These are phyloP conservation scores for Sciurus vulgaris DNA, from an alignment of 2,797 vertebrate species.

Conservation along the genomic window DNA sequence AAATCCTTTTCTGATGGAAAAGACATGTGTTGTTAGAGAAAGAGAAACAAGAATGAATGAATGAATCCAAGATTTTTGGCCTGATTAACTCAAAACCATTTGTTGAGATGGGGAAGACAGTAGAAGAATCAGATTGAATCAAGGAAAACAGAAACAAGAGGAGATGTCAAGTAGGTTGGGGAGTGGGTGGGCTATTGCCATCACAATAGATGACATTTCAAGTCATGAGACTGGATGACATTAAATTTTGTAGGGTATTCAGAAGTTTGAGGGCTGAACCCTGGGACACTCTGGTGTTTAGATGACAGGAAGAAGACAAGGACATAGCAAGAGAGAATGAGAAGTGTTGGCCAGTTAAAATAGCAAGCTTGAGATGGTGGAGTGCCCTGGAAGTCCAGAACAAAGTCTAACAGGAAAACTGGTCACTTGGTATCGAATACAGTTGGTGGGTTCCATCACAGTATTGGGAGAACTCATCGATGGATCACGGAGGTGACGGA, in stretches of 20 bases:
- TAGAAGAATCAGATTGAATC: not conserved
- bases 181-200: not conserved
- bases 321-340: not conserved
- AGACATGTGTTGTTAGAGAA: not conserved
- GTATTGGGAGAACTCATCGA: not conserved
- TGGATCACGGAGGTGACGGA: not conserved
- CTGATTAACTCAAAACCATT: not conserved
- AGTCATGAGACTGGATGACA: not conserved
- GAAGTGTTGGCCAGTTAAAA: not conserved
- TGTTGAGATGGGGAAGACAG: not conserved
- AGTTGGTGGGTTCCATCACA: not conserved
- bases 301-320: not conserved
- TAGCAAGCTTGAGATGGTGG: not conserved
- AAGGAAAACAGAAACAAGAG: not conserved
- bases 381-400: not conserved
- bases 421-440: not conserved
- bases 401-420: not conserved
- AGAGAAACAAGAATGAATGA: not conserved
- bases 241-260: not conserved
- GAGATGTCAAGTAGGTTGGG: not conserved
- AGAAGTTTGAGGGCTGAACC: not conserved
- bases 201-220: not conserved
- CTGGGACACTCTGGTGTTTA: not conserved
- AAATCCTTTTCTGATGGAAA: not conserved
- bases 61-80: not conserved